A percentile compares a stretch with the other conserved stretches of the same genome.
Evolutionary conservation across 2,113 vertebrate species (phyloP).

Genomic region (Xerus inauris): DNA sequence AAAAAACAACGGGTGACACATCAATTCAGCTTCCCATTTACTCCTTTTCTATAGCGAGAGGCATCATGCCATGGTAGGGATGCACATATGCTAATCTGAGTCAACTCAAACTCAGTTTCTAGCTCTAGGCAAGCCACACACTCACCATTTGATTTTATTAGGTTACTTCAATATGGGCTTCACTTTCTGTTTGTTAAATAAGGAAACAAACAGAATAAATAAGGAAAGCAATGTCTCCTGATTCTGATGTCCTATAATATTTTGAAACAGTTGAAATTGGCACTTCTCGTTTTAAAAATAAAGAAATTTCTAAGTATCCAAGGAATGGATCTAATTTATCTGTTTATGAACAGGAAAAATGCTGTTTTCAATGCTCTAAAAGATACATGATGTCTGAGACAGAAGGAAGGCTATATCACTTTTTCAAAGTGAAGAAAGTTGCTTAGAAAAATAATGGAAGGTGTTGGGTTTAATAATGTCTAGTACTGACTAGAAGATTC

Average conservation of each 20-base stretch:
- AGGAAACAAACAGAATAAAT: no score
- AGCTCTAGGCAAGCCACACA: neutral
- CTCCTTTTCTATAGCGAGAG: neutral
- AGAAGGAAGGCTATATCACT: neutral
- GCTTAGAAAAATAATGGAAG: neutral
- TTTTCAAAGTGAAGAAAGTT: neutral
- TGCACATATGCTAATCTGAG: neutral
- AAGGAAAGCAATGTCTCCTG: neutral
- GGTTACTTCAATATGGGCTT: neutral
- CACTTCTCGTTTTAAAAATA: neutral
- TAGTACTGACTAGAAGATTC: neutral
- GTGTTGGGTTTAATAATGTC: neutral
- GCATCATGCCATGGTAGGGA: neutral
- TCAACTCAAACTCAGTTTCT: neutral
- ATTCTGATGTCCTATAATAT: neutral
- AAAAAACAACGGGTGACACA: neutral
- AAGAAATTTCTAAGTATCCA: neutral
- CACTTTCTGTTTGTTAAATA: neutral
- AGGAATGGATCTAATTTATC: neutral
- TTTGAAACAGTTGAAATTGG: neutral
- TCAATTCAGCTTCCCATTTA: neutral
- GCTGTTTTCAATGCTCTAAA: neutral
- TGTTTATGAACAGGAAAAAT: neutral
- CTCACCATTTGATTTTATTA: neutral
- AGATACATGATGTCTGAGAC: neutral